These are phyloP conservation scores for Drosophila willistoni DNA, from an alignment of 1,140 invertebrate genomes.

Conservation along the genomic window DNA sequence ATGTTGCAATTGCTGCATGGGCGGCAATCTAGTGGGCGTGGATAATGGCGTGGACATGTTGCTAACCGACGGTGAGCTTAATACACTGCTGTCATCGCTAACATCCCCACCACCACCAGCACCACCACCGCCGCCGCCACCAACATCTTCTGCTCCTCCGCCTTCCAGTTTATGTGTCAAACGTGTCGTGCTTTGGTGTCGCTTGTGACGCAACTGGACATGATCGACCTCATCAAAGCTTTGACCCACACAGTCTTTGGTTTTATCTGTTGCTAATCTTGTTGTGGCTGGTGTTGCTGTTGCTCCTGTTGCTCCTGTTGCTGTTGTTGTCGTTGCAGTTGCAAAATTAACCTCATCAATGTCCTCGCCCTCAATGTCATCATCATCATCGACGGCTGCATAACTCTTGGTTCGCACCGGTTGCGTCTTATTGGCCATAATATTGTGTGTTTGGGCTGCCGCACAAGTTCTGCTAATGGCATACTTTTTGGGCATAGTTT, in stretches of 20 bases:
- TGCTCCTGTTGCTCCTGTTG: slow-evolving; percentile 27
- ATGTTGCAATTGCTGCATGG: slow-evolving; percentile 57
- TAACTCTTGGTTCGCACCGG: slow-evolving; percentile 65
- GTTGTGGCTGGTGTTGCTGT: slow-evolving; percentile 32
- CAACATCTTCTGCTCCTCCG: slow-evolving; percentile 29
- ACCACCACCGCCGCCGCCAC: slow-evolving; percentile 8
- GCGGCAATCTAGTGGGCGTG: slow-evolving; percentile 73
- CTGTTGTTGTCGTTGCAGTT: background rate
- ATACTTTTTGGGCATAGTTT: slow-evolving; percentile 69
- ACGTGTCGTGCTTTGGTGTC: slow-evolving; percentile 44
- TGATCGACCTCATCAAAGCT: slow-evolving; percentile 75
- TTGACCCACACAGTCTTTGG: slow-evolving; percentile 64
- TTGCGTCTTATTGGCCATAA: slow-evolving; percentile 45
- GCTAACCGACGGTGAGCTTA: slow-evolving; percentile 77
- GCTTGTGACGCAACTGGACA: slow-evolving; percentile 73
- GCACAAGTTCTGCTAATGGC: slow-evolving; percentile 65
- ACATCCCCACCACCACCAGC: slow-evolving; percentile 49
- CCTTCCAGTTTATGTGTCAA: slow-evolving; percentile 51
- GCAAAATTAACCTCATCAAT: slow-evolving; percentile 73
- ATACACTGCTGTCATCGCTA: slow-evolving; percentile 74
- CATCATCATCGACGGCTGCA: slow-evolving; percentile 70
- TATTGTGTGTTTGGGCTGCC: slow-evolving; percentile 25
- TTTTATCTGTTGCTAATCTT: slow-evolving; percentile 45
- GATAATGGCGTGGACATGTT: slow-evolving; percentile 77
- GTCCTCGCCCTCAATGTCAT: slow-evolving; percentile 72